These are phyloP conservation scores for Phortica okadai DNA, from an alignment of 2,888 invertebrate genomes.

Conservation along the genomic window DNA sequence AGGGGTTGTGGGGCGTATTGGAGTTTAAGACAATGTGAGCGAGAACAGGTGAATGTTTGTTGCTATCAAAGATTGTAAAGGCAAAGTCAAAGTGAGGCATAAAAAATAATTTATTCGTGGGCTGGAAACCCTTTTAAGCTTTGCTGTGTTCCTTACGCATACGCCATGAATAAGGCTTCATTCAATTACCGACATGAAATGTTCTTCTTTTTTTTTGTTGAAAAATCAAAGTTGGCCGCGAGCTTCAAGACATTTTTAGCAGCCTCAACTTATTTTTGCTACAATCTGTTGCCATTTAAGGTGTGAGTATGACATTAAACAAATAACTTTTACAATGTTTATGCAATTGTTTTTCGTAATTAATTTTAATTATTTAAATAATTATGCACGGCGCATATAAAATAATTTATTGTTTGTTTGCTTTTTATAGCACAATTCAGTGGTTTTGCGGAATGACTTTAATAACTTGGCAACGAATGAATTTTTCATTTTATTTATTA, in stretches of 20 bases:
- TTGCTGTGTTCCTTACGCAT: constrained; percentile 52
- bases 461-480: not conserved
- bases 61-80: not conserved
- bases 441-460: no score
- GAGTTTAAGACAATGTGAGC: not conserved
- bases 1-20: constrained; percentile 27
- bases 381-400: constrained; percentile 14
- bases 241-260: constrained; percentile 34
- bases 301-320: not conserved
- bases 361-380: constrained; percentile 21
- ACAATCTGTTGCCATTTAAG: not conserved
- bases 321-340: not conserved
- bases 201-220: constrained; percentile 35
- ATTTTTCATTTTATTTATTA: constrained; percentile 53
- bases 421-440: not conserved
- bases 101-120: not conserved
- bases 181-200: constrained; percentile 24
- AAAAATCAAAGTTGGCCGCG: constrained; percentile 62
- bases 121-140: constrained; percentile 50
- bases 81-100: not conserved
- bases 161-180: constrained; percentile 51
- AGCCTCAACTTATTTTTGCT: not conserved
- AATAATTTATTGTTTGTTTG: constrained; percentile 13
- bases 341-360: not conserved
- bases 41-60: not conserved